Base-by-base conservation (phyloP, 2,888 invertebrate species). In the Dicyrtomina minuta region DNA sequence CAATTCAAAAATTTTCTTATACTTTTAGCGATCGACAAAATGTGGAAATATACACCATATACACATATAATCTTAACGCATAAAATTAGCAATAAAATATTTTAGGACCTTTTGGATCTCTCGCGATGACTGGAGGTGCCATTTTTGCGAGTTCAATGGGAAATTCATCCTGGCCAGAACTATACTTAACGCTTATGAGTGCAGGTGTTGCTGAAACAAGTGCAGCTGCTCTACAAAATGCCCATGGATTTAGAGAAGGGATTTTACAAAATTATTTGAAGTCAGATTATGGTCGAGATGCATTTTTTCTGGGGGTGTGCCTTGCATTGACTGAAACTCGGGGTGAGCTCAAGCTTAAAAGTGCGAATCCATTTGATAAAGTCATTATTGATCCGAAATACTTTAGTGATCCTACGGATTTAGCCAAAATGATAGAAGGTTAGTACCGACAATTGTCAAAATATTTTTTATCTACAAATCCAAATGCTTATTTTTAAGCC, bases 311-410 rank as follows among this genome's bases (percentile, higher is more conserved):
- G 12, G 62, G 68, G 5, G 68, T 74, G 1, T 69, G 66, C 55
- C 66, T 74, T 1, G 73, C 70, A 2, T 61, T 65, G 51, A 71
- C 75, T 2, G 73, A 74, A 59, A 73, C 72, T 59, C 20, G 51
- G 5, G 77, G 77, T 15, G 68, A 71, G 64, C 43, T 77, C 6
- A 67, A 64, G 33, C 70, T 77, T 5, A 56, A 62, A 6, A 74
- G 70, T 24, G 58, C 61, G 26, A 70, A 67, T 66, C 74, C 75
- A 4, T 67, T 59, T 49, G 73, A 68, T 1, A 71, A 71, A 41
- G 72, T 72, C 0, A 58, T 71, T 22, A 72, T 77, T 10, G 73
- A 77, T n/a, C 74, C 77, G 0, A 71, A 70, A 20, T 77, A 75
- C 64, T 73, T 75, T 22, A 55, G 46, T 43, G 69, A 77, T 66